phyloP scores from a whole-genome alignment of 2,113 vertebrate genomes.

The Brachyhypopomus occidentalis region DNA sequence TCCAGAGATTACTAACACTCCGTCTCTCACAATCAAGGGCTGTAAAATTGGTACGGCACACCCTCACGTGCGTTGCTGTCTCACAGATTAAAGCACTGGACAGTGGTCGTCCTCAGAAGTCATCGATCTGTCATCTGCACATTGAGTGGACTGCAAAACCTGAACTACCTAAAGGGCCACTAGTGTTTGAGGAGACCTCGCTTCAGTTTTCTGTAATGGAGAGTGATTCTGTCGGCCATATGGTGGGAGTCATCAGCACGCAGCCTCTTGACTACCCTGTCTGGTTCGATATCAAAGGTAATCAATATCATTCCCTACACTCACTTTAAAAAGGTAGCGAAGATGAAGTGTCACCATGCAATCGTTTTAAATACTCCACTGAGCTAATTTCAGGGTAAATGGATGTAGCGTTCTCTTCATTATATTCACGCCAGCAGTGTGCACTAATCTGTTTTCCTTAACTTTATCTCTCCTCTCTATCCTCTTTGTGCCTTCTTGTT shows the following conservation, averaged over 20 bases:
- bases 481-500: neutral
- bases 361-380: neutral
- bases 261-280: slow-evolving; percentile 76
- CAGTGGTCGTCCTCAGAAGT: slow-evolving; percentile 84
- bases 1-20: neutral
- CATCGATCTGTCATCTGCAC: slow-evolving; percentile 80
- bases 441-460: slow-evolving; percentile 28
- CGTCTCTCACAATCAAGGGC: neutral
- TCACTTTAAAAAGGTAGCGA: neutral
- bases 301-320: slow-evolving; percentile 44
- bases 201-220: slow-evolving; percentile 86
- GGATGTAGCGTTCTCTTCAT: neutral
- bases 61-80: slow-evolving; percentile 6
- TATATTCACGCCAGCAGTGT: slow-evolving; percentile 23
- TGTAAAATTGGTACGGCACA: neutral
- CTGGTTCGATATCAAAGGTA: slow-evolving; percentile 88
- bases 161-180: slow-evolving; percentile 67
- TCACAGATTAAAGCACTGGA: slow-evolving; percentile 85
- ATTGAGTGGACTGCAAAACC: slow-evolving; percentile 86
- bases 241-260: slow-evolving; percentile 82
- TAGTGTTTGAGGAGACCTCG: slow-evolving; percentile 79
- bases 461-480: slow-evolving; percentile 44
- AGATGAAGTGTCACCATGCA: neutral
- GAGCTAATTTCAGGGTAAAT: neutral
- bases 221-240: slow-evolving; percentile 84